These are phyloP conservation scores for Pinctada fucata DNA, from an alignment of 2,888 invertebrate species.

Conservation along the genomic window DNA sequence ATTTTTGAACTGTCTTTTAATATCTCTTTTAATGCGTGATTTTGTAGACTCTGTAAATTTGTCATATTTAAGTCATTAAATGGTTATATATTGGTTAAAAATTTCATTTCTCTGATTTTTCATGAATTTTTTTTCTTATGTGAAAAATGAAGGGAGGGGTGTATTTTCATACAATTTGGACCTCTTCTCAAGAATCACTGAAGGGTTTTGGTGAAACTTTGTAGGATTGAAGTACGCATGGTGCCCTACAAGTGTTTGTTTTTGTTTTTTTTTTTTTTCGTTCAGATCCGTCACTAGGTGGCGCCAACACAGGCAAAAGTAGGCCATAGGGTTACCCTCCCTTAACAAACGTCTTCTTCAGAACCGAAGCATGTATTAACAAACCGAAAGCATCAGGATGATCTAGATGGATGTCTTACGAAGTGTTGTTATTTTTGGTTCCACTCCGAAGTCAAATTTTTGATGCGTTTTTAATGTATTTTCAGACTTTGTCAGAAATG, in stretches of 20 bases:
- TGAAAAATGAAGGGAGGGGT: too few species aligned
- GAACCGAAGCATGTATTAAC: background rate
- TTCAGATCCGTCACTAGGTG: too few species aligned
- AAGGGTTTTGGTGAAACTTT: too few species aligned
- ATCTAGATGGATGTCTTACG: background rate
- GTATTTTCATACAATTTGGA: too few species aligned
- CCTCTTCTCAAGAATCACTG: too few species aligned
- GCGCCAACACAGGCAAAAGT: background rate
- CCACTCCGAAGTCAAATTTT: background rate
- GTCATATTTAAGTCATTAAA: too few species aligned
- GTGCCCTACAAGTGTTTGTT: background rate
- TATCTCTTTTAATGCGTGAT: too few species aligned
- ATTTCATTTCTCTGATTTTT: too few species aligned
- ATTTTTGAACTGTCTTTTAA: too few species aligned
- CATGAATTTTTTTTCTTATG: too few species aligned
- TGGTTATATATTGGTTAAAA: too few species aligned
- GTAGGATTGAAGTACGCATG: background rate
- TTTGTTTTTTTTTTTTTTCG: background rate
- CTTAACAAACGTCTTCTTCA: background rate
- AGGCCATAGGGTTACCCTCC: background rate
- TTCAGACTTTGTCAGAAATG: background rate
- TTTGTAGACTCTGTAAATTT: too few species aligned
- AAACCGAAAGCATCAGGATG: background rate
- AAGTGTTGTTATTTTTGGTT: slow-evolving; percentile 1
- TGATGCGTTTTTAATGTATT: background rate